These are phyloP conservation scores for Charadrius vociferus DNA, from an alignment of 2,113 vertebrate species.

Conservation along the genomic window DNA sequence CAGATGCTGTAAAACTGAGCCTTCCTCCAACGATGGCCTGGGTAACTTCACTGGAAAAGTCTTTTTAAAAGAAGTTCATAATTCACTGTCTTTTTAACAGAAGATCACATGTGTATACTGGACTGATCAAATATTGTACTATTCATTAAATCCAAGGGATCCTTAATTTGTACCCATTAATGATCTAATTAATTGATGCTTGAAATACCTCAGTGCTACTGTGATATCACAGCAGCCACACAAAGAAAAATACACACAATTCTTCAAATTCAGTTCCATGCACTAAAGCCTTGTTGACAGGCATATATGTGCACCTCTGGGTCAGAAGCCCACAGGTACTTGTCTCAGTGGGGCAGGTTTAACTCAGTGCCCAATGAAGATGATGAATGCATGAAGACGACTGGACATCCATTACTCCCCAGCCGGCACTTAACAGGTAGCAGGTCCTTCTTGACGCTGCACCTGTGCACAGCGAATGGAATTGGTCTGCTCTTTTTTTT, in stretches of 20 bases:
- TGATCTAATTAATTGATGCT: neutral
- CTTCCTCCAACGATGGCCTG: neutral
- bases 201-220: neutral
- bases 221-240: neutral
- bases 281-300: neutral
- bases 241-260: neutral
- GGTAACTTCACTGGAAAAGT: neutral
- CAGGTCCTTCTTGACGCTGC: neutral
- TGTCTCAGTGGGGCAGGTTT: neutral
- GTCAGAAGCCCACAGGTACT: neutral
- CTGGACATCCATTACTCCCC: neutral
- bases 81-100: neutral
- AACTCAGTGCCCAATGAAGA: neutral
- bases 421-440: neutral
- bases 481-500: neutral
- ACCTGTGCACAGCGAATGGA: neutral
- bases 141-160: neutral
- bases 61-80: neutral
- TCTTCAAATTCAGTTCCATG: neutral
- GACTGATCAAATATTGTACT: neutral
- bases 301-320: neutral
- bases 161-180: neutral
- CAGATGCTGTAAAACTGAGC: neutral
- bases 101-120: neutral
- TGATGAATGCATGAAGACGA: neutral